Percentiles rank a stretch among this genome's conserved stretches.
These are phyloP conservation scores for Prionace glauca DNA, from an alignment of 2,797 vertebrate genomes.

Conservation along the genomic window DNA sequence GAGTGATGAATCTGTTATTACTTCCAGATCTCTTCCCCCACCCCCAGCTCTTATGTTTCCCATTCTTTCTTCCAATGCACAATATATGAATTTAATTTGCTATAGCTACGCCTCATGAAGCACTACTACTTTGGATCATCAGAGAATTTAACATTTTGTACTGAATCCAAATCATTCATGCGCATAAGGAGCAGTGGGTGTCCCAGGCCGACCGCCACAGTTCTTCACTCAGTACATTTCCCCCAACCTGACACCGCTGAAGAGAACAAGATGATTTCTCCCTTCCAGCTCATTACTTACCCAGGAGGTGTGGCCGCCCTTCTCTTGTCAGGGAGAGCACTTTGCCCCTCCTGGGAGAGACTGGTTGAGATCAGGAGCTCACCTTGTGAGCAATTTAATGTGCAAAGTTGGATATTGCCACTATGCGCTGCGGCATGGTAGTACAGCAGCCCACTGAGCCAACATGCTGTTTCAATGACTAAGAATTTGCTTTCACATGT, in stretches of 20 bases:
- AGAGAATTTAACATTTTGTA: neutral
- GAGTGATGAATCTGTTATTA: neutral
- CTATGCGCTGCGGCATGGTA: neutral
- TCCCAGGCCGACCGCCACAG: neutral
- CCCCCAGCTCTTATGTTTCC: neutral
- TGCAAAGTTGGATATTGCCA: slow-evolving; percentile 12
- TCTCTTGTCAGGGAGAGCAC: neutral
- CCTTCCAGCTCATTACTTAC: neutral
- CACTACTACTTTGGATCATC: neutral
- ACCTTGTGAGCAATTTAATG: slow-evolving; percentile 3
- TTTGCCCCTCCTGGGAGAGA: neutral
- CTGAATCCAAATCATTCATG: neutral
- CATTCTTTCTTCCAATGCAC: neutral
- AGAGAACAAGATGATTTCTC: neutral
- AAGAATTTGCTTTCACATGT: neutral
- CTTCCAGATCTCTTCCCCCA: neutral
- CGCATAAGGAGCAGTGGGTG: neutral
- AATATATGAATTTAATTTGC: neutral
- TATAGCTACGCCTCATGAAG: neutral
- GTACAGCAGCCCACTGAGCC: neutral
- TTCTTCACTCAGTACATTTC: neutral
- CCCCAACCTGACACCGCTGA: neutral
- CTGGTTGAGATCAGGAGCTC: neutral
- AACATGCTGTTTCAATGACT: neutral
- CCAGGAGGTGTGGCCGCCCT: neutral